A percentile compares a stretch with the other conserved stretches of the same genome.
Evolutionary conservation across 1,140 invertebrate genomes (phyloP).

Genomic region (Ceratosolen solmsi): DNA sequence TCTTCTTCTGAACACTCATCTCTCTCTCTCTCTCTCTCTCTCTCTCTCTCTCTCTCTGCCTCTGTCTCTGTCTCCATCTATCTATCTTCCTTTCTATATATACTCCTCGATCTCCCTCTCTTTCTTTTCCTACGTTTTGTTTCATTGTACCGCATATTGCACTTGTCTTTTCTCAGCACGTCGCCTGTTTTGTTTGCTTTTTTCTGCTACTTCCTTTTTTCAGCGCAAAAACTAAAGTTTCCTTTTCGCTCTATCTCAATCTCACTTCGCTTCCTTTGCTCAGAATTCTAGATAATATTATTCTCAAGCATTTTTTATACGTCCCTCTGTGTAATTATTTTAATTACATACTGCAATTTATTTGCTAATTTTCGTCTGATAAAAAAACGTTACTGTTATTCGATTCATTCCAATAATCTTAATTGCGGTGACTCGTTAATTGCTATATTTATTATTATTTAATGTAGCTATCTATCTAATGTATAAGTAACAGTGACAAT

Average conservation of each 20-base stretch:
- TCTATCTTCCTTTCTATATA: neutral
- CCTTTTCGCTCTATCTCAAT: neutral
- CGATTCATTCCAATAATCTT: no score
- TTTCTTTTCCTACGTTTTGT: neutral
- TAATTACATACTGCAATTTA: neutral
- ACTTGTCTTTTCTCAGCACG: slow-evolving; percentile 50
- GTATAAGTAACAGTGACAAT: no score
- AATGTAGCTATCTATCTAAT: no score
- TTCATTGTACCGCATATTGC: neutral
- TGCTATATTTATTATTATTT: no score
- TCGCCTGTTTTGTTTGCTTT: slow-evolving; percentile 38
- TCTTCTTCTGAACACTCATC: slow-evolving; percentile 29
- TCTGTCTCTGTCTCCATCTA: neutral
- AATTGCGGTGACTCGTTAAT: no score
- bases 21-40: slow-evolving; percentile 35
- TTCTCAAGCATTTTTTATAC: slow-evolving; percentile 16
- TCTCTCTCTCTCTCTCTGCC: slow-evolving; percentile 6
- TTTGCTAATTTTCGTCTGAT: neutral
- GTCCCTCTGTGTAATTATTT: slow-evolving; percentile 17
- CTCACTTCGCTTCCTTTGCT: neutral
- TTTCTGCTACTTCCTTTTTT: slow-evolving; percentile 3
- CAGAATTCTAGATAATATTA: slow-evolving; percentile 14
- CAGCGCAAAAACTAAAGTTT: slow-evolving; percentile 16
- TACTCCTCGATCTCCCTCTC: neutral
- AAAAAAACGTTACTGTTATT: no score